Conservation (phyloP, 1,140 invertebrate species). For the Pomacea maculata region DNA sequence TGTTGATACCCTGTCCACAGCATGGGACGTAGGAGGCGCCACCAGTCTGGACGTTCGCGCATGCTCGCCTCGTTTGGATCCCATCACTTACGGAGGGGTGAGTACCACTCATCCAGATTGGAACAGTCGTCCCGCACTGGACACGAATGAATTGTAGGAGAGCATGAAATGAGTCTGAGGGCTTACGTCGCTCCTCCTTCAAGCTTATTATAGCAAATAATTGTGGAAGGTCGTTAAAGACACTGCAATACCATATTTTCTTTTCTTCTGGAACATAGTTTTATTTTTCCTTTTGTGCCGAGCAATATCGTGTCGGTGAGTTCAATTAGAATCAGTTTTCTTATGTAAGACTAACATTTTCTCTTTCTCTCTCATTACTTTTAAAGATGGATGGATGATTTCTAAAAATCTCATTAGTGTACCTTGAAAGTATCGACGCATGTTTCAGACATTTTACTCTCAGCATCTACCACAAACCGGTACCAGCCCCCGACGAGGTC, state of each 20-base stretch:
- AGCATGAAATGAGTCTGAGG: too few species aligned
- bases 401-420: not conserved
- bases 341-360: too few species aligned
- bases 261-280: not conserved
- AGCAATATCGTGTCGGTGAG: not conserved
- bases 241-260: too few species aligned
- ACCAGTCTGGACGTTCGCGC: constrained; percentile 14
- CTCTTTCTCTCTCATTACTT: too few species aligned
- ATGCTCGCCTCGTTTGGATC: not conserved
- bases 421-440: not conserved
- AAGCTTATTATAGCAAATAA: too few species aligned
- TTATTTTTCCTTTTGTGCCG: not conserved
- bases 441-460: not conserved
- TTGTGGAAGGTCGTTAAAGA: not conserved
- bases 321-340: not conserved
- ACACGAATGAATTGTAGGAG: not conserved
- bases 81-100: constrained; percentile 5
- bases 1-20: constrained; percentile 8
- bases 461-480: not conserved
- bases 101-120: constrained; percentile 8
- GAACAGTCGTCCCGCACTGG: constrained; percentile 8
- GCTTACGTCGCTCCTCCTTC: too few species aligned
- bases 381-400: not conserved
- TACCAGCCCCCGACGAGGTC: constrained; percentile 5
- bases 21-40: not conserved